Evolutionary conservation across 2,797 vertebrate genomes (phyloP).

Genomic region (Coilia nasus): DNA sequence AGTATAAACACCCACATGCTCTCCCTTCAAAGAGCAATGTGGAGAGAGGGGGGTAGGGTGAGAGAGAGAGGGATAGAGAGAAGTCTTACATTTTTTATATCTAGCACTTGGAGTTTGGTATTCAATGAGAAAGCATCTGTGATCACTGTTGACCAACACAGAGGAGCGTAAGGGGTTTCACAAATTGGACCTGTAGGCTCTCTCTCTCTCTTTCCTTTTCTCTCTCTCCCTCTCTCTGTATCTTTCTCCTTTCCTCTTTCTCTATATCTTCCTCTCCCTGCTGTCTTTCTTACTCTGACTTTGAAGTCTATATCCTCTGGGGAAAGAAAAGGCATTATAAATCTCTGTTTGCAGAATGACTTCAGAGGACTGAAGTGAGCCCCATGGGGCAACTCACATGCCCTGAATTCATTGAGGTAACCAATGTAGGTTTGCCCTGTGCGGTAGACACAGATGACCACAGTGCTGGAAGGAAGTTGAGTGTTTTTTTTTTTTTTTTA

Average conservation of each 20-base stretch:
- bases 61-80: background rate
- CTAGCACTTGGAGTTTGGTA: background rate
- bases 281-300: background rate
- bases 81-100: background rate
- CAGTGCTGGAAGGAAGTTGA: background rate
- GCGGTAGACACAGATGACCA: background rate
- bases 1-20: background rate
- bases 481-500: background rate
- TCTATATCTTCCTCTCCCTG: no score
- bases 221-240: background rate
- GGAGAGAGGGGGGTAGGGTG: background rate
- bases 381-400: background rate
- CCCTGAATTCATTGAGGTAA: slow-evolving; percentile 27
- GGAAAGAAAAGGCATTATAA: slow-evolving; percentile 9
- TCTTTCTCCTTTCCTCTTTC: no score
- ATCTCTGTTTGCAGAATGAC: slow-evolving; percentile 27
- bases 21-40: background rate
- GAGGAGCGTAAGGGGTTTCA: background rate
- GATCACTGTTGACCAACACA: slow-evolving; percentile 6
- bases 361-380: background rate
- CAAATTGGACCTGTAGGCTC: background rate
- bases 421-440: slow-evolving; percentile 20
- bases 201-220: no score
- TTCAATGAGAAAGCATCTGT: slow-evolving; percentile 27
- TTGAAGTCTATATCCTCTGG: background rate